Evolutionary conservation across 2,113 vertebrate genomes (phyloP), one percentile per base, ranked within the genome.

Genomic region (Fregetta grallaria): DNA sequence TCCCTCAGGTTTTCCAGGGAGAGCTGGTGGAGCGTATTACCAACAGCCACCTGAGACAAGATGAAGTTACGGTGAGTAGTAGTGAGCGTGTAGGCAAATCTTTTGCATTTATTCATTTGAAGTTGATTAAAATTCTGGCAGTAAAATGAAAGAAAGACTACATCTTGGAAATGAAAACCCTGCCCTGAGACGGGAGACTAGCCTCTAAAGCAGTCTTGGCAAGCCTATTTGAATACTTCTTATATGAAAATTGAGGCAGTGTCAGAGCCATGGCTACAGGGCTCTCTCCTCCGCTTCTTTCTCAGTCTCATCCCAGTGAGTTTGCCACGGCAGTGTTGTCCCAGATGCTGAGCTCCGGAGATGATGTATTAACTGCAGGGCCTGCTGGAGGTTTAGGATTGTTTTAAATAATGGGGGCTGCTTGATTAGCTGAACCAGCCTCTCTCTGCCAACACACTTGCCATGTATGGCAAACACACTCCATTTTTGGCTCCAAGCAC

Each of bases 81-180:
- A 81, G 61, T 7, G 40, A 93, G 50, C 1, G 0, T 13, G 34
- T 50, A 93, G 62, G 87, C 90, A 93, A 87, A 90, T 68, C 19
- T 61, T 95, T 65, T 68, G 67, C 92, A 88, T 92, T 72, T 79
- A 87, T 81, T 89, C 47, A 90, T 90, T 75, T 61, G 25, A 66
- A 88, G 45, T 62, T 56, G 58, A 79, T 85, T 92, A 88, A 95
- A 87, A 87, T 90, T 61, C 50, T 70, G 75, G n/a, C 45, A 89
- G 15, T 74, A 72, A 95, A 96, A 96, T 94, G 47, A 92, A 92
- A 91, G 93, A 67, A 87, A 59, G 32, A 8, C 42, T 70, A 7
- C 15, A 11, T 59, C 32, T 47, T 94, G 65, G 76, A 91, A 88
- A 90, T 72, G 3, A 73, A 94, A 96, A 92, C 38, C 15, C 77